A percentile compares a stretch with the other conserved stretches of the same genome.
These are phyloP conservation scores for Odontamblyopus rebecca DNA, from an alignment of 2,797 vertebrate species.

Conservation along the genomic window DNA sequence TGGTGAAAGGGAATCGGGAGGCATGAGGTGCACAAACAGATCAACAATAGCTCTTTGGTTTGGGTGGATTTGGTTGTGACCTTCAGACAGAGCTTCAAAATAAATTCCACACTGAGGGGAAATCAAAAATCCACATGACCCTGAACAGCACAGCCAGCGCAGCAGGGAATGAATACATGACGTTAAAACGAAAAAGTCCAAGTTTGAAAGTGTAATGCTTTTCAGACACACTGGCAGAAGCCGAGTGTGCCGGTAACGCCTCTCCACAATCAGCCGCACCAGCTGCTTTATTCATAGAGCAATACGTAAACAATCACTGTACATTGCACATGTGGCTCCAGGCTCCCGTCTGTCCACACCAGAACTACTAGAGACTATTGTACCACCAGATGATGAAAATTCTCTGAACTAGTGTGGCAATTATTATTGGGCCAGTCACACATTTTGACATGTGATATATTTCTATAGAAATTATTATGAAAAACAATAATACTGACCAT, in stretches of 20 bases:
- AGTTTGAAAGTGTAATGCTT: conserved; percentile 57
- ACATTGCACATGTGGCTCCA: conserved; percentile 11
- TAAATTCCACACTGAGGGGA: conserved; percentile 59
- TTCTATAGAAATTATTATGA: background rate
- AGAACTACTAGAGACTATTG: background rate
- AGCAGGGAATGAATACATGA: conserved; percentile 53
- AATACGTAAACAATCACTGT: conserved; percentile 25
- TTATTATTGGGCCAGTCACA: background rate
- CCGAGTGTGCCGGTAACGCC: conserved; percentile 47
- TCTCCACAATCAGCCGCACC: conserved; percentile 55
- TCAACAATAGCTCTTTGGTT: conserved; percentile 70
- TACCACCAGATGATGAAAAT: background rate
- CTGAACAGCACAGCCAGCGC: conserved; percentile 55
- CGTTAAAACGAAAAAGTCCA: conserved; percentile 33
- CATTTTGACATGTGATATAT: background rate
- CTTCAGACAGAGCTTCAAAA: conserved; percentile 68
- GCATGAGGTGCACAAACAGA: conserved; percentile 64
- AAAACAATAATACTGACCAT: background rate
- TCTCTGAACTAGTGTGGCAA: background rate
- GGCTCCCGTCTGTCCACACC: background rate
- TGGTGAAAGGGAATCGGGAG: conserved; percentile 65
- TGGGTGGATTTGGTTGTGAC: conserved; percentile 70
- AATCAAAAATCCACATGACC: conserved; percentile 67
- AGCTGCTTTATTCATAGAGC: conserved; percentile 45
- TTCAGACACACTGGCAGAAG: conserved; percentile 48